phyloP scores from a whole-genome alignment of 2,113 vertebrate species.

The Cavia porcellus region DNA sequence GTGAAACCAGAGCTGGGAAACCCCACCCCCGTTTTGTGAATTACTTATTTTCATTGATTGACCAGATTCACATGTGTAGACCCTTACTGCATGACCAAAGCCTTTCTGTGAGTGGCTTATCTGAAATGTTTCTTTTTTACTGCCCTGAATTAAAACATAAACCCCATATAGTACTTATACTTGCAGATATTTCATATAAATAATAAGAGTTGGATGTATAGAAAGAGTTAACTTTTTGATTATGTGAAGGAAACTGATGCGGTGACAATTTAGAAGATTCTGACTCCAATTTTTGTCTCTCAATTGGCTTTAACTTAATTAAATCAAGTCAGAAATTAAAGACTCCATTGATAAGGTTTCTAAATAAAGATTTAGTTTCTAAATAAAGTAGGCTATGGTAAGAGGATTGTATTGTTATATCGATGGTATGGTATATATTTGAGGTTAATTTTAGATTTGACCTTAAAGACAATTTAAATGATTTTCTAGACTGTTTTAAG shows the following conservation, averaged over 20 bases:
- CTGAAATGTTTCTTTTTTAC: background rate
- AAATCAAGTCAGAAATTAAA: constrained; percentile 19
- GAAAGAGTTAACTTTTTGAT: background rate
- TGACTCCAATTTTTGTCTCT: background rate
- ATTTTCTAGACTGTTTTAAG: background rate
- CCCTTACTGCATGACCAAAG: background rate
- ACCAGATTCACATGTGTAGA: background rate
- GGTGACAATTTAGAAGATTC: background rate
- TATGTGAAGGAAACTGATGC: background rate
- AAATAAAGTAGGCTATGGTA: background rate
- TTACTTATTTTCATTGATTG: background rate
- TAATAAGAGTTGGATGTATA: background rate
- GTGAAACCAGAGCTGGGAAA: background rate
- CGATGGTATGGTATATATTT: background rate
- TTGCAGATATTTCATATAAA: background rate
- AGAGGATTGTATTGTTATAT: background rate
- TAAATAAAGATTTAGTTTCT: background rate
- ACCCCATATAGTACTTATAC: background rate
- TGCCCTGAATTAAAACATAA: constrained; percentile 12
- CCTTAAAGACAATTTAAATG: background rate
- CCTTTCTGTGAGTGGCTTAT: background rate
- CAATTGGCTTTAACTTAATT: constrained; percentile 22
- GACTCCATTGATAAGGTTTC: background rate
- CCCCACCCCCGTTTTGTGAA: no score
- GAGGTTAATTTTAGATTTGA: constrained; percentile 31